A percentile compares a stretch with the other conserved stretches of the same genome.
Conservation (phyloP, 2,888 invertebrate species). For the Protodeltote pygarga region DNA sequence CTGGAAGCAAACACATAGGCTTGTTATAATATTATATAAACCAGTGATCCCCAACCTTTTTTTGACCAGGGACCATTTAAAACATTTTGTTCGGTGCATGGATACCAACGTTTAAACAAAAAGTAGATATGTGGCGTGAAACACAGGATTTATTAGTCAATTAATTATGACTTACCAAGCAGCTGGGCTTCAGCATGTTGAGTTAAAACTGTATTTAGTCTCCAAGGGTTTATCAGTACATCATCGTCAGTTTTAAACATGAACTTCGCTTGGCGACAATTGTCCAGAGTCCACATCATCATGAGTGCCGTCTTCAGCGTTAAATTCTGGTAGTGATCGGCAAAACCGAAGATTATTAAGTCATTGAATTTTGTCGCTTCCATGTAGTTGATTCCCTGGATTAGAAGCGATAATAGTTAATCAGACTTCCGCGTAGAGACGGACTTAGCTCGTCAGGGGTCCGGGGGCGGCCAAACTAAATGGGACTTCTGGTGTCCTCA, state of each 20-base stretch:
- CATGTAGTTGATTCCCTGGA: slow-evolving; percentile 68
- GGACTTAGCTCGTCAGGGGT: too few species aligned
- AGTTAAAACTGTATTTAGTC: slow-evolving; percentile 61
- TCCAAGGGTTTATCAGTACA: slow-evolving; percentile 87
- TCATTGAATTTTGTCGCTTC: slow-evolving; percentile 86
- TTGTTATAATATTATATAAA: too few species aligned
- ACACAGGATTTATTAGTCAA: too few species aligned
- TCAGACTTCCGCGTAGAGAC: too few species aligned
- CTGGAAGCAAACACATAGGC: too few species aligned
- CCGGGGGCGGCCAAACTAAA: too few species aligned
- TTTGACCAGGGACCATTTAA: too few species aligned
- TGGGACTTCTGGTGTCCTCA: too few species aligned
- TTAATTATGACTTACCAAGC: slow-evolving; percentile 79
- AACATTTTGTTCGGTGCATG: too few species aligned
- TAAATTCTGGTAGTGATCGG: slow-evolving; percentile 89
- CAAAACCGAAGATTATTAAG: slow-evolving; percentile 87
- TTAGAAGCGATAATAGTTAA: too few species aligned
- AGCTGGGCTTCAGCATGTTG: slow-evolving; percentile 69
- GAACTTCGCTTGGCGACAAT: slow-evolving; percentile 83
- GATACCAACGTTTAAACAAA: not conserved
- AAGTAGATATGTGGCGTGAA: too few species aligned
- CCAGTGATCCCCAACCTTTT: too few species aligned
- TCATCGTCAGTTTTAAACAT: slow-evolving; percentile 88
- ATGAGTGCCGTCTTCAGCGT: slow-evolving; percentile 90
- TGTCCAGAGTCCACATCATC: slow-evolving; percentile 86